Evolutionary conservation across 2,113 vertebrate genomes (phyloP).

Genomic region (Coryphaenoides rupestris): DNA sequence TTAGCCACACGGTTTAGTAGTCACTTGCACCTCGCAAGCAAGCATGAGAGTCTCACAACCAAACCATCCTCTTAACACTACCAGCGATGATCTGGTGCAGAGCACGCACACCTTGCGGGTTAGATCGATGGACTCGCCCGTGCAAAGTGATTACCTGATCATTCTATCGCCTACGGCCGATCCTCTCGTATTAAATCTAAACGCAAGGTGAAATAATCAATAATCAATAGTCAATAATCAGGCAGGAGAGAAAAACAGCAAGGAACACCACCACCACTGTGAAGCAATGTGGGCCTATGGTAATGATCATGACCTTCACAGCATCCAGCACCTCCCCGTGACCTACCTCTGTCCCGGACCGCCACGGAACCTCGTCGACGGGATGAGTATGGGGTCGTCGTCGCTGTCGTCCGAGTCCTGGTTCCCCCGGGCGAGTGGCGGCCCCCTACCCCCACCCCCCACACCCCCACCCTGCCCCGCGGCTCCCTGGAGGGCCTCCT

Average conservation of each 20-base stretch:
- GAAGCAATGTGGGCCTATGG: no score
- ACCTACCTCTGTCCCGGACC: slow-evolving; percentile 89
- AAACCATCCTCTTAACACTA: not conserved
- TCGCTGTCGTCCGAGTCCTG: slow-evolving; percentile 95
- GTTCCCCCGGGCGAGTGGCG: slow-evolving; percentile 65
- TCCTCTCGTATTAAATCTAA: slow-evolving; percentile 97
- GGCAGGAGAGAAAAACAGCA: slow-evolving; percentile 71
- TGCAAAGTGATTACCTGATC: slow-evolving; percentile 90
- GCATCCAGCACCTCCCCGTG: not conserved
- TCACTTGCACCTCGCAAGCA: slow-evolving; percentile 29
- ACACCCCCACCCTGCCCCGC: slow-evolving; percentile 64
- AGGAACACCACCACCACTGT: not conserved
- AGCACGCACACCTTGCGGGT: slow-evolving; percentile 41
- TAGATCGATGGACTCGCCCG: slow-evolving; percentile 48
- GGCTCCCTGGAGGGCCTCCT: slow-evolving; percentile 27
- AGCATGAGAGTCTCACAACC: slow-evolving; percentile 20
- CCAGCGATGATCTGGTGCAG: slow-evolving; percentile 5
- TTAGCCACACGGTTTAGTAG: slow-evolving; percentile 31
- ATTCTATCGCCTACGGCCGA: slow-evolving; percentile 98
- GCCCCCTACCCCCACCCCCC: slow-evolving; percentile 57
- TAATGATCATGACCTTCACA: no score
- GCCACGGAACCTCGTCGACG: slow-evolving; percentile 83
- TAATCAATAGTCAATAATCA: slow-evolving; percentile 56
- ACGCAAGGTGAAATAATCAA: slow-evolving; percentile 48
- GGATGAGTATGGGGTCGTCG: slow-evolving; percentile 92